These are phyloP conservation scores for Hydractinia echinata DNA, from an alignment of 30 jellyfish, hydroid and myxozoan species.

Conservation along the genomic window DNA sequence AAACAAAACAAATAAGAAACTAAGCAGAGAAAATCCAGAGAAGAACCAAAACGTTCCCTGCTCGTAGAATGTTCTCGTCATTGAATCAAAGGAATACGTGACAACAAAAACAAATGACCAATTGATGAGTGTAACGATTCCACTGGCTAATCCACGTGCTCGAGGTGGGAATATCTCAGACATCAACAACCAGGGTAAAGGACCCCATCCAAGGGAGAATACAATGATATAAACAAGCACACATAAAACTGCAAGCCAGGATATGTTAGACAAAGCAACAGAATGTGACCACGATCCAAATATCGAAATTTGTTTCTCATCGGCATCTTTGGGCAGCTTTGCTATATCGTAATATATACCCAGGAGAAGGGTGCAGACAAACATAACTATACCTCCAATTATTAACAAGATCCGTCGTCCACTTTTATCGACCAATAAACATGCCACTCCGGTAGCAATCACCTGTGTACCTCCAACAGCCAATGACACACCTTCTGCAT, in stretches of 20 bases:
- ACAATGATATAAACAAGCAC: conserved; percentile 56
- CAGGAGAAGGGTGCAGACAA: conserved; percentile 51
- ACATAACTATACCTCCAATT: conserved; percentile 88
- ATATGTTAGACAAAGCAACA: conserved; percentile 45
- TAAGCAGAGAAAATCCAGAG: conserved; percentile 68
- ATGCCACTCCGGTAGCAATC: conserved; percentile 76
- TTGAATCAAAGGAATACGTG: conserved; percentile 50
- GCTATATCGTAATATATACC: conserved; percentile 84
- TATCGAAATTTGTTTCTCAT: conserved; percentile 21
- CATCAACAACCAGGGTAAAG: conserved; percentile 97
- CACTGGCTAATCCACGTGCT: conserved; percentile 89
- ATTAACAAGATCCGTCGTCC: conserved; percentile 83
- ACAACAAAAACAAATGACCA: conserved; percentile 91
- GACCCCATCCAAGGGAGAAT: conserved; percentile 98
- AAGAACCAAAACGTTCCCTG: conserved; percentile 97
- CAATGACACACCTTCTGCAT: conserved; percentile 53
- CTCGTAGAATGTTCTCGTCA: conserved; percentile 48
- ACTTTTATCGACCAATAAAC: conserved; percentile 83
- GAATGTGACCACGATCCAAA: conserved; percentile 51
- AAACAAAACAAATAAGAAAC: conserved; percentile 67
- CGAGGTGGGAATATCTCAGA: conserved; percentile 96
- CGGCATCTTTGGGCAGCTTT: conserved; percentile 25
- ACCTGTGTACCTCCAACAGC: conserved; percentile 70
- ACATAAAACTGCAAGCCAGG: conserved; percentile 70
- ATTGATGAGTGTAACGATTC: conserved; percentile 68